Evolutionary conservation across 2,113 vertebrate species (phyloP).

Genomic region (Edolisoma coerulescens): DNA sequence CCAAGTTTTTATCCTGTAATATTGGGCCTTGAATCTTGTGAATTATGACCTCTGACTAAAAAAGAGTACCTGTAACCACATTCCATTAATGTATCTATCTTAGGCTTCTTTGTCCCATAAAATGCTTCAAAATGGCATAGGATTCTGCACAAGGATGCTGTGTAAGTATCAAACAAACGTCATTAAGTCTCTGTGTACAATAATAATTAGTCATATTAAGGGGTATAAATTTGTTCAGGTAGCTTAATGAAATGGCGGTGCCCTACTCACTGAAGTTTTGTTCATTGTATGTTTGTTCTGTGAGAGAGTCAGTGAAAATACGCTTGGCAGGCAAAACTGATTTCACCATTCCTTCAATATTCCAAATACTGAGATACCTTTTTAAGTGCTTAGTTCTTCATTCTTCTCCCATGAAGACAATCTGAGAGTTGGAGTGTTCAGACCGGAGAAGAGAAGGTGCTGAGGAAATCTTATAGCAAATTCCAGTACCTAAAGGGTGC

Average conservation of each 20-base stretch:
- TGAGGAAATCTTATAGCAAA: background rate
- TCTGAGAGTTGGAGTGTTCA: too few relatives aligned
- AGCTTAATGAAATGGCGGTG: background rate
- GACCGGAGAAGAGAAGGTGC: too few relatives aligned
- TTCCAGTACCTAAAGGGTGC: background rate
- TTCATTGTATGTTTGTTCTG: background rate
- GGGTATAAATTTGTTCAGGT: background rate
- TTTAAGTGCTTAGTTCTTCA: background rate
- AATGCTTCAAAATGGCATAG: background rate
- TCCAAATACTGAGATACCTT: background rate
- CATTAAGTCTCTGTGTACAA: background rate
- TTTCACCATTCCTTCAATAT: background rate
- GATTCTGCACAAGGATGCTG: background rate
- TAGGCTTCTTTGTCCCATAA: background rate
- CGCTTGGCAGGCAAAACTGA: background rate
- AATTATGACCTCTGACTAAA: background rate
- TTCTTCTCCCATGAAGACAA: background rate
- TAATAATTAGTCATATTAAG: background rate
- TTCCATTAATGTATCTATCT: background rate
- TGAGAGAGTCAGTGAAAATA: background rate
- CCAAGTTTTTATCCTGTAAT: background rate
- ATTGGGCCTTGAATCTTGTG: background rate
- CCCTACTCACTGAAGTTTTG: background rate
- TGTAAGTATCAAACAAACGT: background rate
- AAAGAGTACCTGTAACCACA: background rate